phyloP scores from a whole-genome alignment of 2,888 invertebrate species.

The Polyommatus iphigenia region DNA sequence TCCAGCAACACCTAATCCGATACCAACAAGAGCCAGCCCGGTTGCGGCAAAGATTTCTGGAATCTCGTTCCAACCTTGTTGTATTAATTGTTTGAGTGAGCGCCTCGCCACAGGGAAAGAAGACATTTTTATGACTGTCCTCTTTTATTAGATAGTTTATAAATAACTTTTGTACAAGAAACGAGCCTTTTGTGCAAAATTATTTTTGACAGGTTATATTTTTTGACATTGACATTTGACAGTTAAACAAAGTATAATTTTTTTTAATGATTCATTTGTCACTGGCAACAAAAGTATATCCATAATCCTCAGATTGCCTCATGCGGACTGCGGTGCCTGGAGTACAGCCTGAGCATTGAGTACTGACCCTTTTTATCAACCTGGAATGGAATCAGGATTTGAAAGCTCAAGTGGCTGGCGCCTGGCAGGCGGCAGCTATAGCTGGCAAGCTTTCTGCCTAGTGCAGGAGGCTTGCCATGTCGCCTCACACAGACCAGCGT shows the following conservation, averaged over 20 bases:
- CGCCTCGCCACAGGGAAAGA: conserved; percentile 55
- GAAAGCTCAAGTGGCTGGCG: no score
- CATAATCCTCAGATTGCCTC: no score
- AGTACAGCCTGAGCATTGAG: no score
- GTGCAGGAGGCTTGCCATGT: no score
- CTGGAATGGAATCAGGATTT: no score
- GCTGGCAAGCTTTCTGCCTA: no score
- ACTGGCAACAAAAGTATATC: neutral
- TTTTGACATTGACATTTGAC: neutral
- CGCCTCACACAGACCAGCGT: no score
- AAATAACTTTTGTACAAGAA: neutral
- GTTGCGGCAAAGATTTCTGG: conserved; percentile 85
- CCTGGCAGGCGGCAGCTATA: no score
- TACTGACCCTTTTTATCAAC: no score
- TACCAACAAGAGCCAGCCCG: conserved; percentile 80
- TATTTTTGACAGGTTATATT: neutral
- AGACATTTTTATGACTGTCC: conserved; percentile 50
- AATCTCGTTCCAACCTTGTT: conserved; percentile 83
- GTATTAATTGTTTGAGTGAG: conserved; percentile 60
- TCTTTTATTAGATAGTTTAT: neutral
- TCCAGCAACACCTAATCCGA: conserved; percentile 72
- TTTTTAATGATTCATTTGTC: neutral
- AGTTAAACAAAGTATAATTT: no score
- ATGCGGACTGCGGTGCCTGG: no score
- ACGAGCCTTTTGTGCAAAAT: neutral